Conservation (phyloP, 2,888 invertebrate genomes). For the Sminthurides aquaticus region DNA sequence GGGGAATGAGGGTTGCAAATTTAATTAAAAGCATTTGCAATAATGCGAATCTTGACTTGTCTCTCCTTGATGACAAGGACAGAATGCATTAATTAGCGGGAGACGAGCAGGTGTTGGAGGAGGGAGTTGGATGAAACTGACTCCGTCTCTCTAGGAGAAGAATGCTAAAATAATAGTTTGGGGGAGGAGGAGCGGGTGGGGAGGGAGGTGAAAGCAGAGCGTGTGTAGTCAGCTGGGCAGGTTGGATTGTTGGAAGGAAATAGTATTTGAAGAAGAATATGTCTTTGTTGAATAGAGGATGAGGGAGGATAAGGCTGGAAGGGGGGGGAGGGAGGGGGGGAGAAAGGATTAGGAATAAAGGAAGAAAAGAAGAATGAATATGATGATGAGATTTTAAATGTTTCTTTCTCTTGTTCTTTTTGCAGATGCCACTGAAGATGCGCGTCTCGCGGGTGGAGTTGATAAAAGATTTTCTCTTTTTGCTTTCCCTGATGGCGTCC, state of each 20-base stretch:
- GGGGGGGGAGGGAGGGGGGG: background rate
- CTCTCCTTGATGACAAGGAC: too few relatives aligned
- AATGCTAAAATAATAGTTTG: too few relatives aligned
- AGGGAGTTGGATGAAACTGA: background rate
- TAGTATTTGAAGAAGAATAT: too few relatives aligned
- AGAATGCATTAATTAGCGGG: background rate
- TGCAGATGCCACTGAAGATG: background rate
- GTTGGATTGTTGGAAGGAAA: too few relatives aligned
- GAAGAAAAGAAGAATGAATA: background rate
- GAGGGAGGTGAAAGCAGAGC: too few relatives aligned
- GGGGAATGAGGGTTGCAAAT: too few relatives aligned
- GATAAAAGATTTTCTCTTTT: background rate
- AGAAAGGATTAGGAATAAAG: background rate
- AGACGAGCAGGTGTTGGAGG: background rate
- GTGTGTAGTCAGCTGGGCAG: too few relatives aligned
- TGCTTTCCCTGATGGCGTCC: conserved; percentile 19
- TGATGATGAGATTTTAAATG: background rate
- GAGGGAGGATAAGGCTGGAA: background rate
- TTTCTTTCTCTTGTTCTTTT: background rate
- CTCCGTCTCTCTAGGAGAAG: background rate
- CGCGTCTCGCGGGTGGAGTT: background rate
- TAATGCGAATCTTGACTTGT: too few relatives aligned
- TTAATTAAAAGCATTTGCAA: too few relatives aligned
- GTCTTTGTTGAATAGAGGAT: too few relatives aligned
- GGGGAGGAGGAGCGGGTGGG: too few relatives aligned